Percentiles rank a stretch among this genome's conserved stretches.
These are phyloP conservation scores for Campylorhamphus procurvoides DNA, from an alignment of 2,113 vertebrate species.

Conservation along the genomic window DNA sequence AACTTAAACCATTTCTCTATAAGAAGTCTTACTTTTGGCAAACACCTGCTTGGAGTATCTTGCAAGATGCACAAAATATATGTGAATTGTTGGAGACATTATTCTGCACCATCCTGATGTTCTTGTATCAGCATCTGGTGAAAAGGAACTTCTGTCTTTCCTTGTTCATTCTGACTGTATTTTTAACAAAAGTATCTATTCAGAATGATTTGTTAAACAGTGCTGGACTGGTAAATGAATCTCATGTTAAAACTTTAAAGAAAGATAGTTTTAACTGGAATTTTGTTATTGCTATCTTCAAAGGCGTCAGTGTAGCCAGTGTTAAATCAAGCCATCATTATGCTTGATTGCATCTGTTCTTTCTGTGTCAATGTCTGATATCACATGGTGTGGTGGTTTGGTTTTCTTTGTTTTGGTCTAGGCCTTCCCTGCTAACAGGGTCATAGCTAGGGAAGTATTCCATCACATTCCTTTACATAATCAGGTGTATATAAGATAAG, in stretches of 20 bases:
- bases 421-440: no score
- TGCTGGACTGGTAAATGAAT: not conserved
- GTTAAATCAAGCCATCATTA: not conserved
- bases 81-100: not conserved
- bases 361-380: not conserved
- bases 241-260: not conserved
- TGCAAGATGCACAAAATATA: not conserved
- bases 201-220: not conserved
- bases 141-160: not conserved
- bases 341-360: not conserved
- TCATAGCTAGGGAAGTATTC: no score
- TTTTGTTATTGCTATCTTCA: not conserved
- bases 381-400: not conserved
- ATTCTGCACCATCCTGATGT: not conserved
- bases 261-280: not conserved
- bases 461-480: no score
- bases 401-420: no score
- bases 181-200: not conserved
- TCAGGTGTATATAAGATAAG: no score
- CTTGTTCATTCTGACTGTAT: not conserved
- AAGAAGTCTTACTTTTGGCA: not conserved
- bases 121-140: not conserved
- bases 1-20: not conserved
- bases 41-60: not conserved
- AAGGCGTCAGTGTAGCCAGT: not conserved